Percentiles rank a stretch among this genome's conserved stretches.
Conservation (phyloP, 2,888 invertebrate genomes). For the Drosophila multiciliata region DNA sequence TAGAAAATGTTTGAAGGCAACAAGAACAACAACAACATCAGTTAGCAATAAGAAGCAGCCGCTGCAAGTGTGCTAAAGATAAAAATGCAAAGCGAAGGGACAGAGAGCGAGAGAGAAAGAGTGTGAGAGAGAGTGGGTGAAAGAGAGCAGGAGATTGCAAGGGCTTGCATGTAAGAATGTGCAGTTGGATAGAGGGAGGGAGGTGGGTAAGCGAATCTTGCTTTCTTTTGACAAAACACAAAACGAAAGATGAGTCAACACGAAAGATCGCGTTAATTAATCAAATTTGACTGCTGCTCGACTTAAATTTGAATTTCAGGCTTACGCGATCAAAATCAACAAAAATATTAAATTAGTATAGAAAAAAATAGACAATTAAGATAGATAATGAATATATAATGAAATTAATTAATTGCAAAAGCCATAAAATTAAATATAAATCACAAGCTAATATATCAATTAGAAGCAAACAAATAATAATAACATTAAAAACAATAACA, state of each 20-base stretch:
- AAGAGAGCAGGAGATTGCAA: constrained; percentile 6
- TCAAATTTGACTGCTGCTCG: not conserved
- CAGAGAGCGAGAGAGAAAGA: constrained; percentile 3
- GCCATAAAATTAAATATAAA: not conserved
- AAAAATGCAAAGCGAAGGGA: constrained; percentile 66
- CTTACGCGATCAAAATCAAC: not conserved
- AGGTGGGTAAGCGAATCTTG: not conserved
- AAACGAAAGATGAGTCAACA: not conserved
- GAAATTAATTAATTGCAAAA: not conserved
- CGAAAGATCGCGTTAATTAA: not conserved
- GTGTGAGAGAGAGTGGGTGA: constrained; percentile 10
- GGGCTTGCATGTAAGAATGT: constrained; percentile 37
- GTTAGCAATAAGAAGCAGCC: constrained; percentile 38
- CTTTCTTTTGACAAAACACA: not conserved
- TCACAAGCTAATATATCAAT: not conserved
- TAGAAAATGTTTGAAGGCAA: constrained; percentile 47
- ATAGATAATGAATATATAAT: not conserved
- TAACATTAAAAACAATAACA: not conserved
- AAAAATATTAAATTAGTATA: not conserved
- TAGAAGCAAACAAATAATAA: not conserved
- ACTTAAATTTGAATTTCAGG: not conserved
- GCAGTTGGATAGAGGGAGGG: not conserved
- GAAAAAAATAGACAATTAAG: not conserved
- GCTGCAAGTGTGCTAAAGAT: constrained; percentile 72
- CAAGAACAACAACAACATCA: constrained; percentile 32